Evolutionary conservation across 1,140 invertebrate genomes (phyloP).

Genomic region (Leptinotarsa lineolata): DNA sequence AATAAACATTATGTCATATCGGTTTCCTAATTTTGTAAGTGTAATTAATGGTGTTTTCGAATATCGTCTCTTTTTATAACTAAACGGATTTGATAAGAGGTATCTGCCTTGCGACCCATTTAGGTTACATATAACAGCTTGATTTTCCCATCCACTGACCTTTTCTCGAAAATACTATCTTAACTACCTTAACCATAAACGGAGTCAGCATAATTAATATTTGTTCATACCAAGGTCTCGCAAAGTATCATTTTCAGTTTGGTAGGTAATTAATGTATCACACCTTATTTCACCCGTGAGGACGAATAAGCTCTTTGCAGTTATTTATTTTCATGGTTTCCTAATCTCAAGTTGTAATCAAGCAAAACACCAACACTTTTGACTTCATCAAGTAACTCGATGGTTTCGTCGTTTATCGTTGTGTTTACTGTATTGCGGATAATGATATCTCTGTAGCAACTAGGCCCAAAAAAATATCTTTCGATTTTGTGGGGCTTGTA

Average conservation of each 20-base stretch:
- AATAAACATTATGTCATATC: slow-evolving; percentile 6
- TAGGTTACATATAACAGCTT: no score
- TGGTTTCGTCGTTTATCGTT: neutral
- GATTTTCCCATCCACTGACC: no score
- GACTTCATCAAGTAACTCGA: neutral
- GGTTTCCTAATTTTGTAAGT: slow-evolving; percentile 8
- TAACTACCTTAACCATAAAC: no score
- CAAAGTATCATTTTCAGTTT: neutral
- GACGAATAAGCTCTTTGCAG: neutral
- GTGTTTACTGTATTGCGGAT: neutral
- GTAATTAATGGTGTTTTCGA: neutral
- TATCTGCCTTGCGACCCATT: no score
- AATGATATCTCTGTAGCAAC: neutral
- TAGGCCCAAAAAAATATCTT: neutral
- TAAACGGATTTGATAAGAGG: no score
- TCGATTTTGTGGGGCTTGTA: neutral
- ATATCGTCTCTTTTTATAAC: neutral
- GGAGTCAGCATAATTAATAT: neutral
- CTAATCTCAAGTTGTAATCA: neutral
- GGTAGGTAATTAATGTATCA: neutral
- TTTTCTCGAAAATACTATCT: no score
- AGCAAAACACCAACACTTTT: neutral
- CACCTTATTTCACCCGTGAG: neutral
- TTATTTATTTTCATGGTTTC: neutral
- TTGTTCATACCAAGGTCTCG: neutral